These are phyloP conservation scores for Ailurus styani DNA, from an alignment of 2,113 vertebrate species.

Conservation along the genomic window DNA sequence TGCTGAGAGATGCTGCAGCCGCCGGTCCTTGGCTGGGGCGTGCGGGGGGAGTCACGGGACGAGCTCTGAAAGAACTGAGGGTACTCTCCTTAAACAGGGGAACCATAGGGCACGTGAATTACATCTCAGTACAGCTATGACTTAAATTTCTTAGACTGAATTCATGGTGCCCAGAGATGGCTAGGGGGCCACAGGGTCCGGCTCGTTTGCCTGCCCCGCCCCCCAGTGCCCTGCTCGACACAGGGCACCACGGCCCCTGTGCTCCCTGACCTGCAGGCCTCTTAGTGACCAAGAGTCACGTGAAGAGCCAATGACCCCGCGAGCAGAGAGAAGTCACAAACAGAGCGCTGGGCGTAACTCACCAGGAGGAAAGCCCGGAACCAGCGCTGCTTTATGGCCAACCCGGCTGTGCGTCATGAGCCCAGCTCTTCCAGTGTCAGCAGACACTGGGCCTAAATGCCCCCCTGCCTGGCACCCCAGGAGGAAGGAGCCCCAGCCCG, in stretches of 20 bases:
- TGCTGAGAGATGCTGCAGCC: rapidly evolving
- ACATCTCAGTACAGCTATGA: neutral
- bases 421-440: too few species aligned
- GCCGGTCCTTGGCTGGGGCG: neutral
- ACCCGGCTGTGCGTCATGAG: neutral
- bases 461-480: neutral
- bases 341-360: rapidly evolving
- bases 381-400: neutral
- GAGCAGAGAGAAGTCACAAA: neutral
- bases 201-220: neutral
- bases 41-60: rapidly evolving
- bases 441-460: neutral
- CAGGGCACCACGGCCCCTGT: neutral
- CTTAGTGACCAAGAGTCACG: neutral
- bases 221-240: neutral
- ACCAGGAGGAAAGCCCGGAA: neutral
- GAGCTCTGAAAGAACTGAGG: neutral
- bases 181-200: neutral
- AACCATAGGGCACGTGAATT: neutral
- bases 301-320: neutral
- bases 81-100: neutral
- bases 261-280: neutral
- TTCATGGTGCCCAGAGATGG: neutral
- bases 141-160: neutral
- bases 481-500: neutral